Evolutionary conservation across 2,888 invertebrate genomes (phyloP).

Genomic region (Panopea generosa): DNA sequence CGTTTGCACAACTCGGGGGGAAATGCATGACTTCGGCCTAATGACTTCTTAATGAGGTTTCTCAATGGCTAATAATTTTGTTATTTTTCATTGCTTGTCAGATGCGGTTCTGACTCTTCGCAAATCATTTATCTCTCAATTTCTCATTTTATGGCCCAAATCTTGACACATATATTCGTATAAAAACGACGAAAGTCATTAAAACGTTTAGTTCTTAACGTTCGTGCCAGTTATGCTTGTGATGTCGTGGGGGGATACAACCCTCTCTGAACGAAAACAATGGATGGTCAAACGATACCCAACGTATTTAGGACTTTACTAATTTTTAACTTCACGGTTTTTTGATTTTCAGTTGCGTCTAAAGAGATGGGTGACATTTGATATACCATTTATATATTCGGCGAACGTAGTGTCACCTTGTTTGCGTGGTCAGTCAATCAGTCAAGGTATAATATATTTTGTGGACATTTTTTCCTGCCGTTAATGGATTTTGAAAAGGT

Average conservation of each 20-base stretch:
- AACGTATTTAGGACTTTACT: neutral
- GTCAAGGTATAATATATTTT: too few relatives aligned
- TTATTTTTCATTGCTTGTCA: slow-evolving; percentile 76
- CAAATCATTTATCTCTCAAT: slow-evolving; percentile 60
- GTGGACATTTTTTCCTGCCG: too few relatives aligned
- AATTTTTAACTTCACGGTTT: neutral
- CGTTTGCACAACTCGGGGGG: too few relatives aligned
- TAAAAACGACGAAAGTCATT: neutral
- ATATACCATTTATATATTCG: neutral
- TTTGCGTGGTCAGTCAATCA: too few relatives aligned
- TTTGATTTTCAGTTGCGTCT: slow-evolving; percentile 3
- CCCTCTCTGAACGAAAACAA: too few relatives aligned
- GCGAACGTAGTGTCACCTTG: too few relatives aligned
- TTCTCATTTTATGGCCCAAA: slow-evolving; percentile 44
- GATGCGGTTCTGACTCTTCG: slow-evolving; percentile 25
- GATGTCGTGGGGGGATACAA: too few relatives aligned
- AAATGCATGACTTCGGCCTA: slow-evolving; percentile 24
- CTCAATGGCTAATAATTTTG: slow-evolving; percentile 70
- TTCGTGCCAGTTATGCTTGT: too few relatives aligned
- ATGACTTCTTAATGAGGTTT: slow-evolving; percentile 57
- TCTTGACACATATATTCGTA: slow-evolving; percentile 4
- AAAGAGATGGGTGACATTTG: neutral
- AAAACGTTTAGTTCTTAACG: too few relatives aligned
- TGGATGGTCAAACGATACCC: too few relatives aligned
- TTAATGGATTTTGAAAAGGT: too few relatives aligned